Evolutionary conservation across 2,797 vertebrate genomes (phyloP), one percentile per base, ranked within the genome.

Genomic region (Vespertilio murinus): DNA sequence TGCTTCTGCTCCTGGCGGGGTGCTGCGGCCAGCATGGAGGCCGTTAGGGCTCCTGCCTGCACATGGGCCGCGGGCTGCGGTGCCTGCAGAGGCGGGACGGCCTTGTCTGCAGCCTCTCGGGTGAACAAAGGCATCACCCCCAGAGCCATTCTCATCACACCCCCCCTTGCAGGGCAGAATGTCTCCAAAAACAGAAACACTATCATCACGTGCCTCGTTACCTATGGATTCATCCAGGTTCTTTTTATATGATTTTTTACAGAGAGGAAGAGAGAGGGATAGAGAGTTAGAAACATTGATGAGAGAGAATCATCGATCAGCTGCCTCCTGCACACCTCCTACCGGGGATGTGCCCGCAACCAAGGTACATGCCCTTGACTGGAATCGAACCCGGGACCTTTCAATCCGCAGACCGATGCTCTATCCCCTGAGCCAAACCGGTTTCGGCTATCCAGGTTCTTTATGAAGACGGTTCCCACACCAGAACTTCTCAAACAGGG

Each of bases 161-260:
- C 99, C 99, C 98, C 99, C 99, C 99, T 99, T 99, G 98, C 99
- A 99, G 97, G 99, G 99, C 88, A 99, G 98, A 97, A 99, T 99
- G 98, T 99, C 99, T 90, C 99, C 99, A 94, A 99, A 99, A 47
- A 99, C 99, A 35, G 99, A 99, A 98, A 99, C 99, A 14, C 99
- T 99, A 97, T 99, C 99, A 79, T 99, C 99, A 97, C 99, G 98
- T 96, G 99, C 99, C 98, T 99, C 99, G 98, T 99, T 99, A 98
- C 99, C 99, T 93, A 99, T 99, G 96, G 99, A 99, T 98, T 99
- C 99, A 98, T 99, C 99, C 95, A 99, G n/a, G n/a, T n/a, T n/a
- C n/a, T n/a, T n/a, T n/a, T n/a, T n/a, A n/a, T n/a, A n/a, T n/a
- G n/a, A n/a, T n/a, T n/a, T n/a, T n/a, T n/a, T n/a, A n/a, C n/a